A percentile compares a stretch with the other conserved stretches of the same genome.
Conservation (phyloP, 2,888 invertebrate genomes). For the Drosophila engyochracea region DNA sequence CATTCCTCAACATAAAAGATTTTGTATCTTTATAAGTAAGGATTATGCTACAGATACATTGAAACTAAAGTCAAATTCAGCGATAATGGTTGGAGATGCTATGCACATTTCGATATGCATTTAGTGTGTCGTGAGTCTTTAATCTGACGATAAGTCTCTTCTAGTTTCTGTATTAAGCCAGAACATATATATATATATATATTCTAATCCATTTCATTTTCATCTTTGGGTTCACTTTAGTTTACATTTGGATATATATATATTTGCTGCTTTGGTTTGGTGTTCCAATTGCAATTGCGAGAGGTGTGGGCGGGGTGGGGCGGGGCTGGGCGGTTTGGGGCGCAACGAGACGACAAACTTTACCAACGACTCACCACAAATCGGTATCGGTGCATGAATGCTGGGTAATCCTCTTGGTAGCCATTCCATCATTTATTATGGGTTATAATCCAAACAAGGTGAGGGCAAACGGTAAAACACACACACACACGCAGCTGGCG, state of each 20-base stretch:
- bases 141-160: neutral
- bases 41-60: neutral
- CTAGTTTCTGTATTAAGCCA: neutral
- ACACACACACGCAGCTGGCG: slow-evolving; percentile 26
- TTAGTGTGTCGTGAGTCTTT: neutral
- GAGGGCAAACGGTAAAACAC: slow-evolving; percentile 55
- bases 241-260: neutral
- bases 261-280: slow-evolving; percentile 11
- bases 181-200: neutral
- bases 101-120: neutral
- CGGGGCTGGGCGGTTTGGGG: slow-evolving; percentile 1
- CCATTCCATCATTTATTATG: slow-evolving; percentile 85
- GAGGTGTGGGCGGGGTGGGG: neutral
- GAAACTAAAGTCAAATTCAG: neutral
- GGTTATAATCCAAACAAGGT: slow-evolving; percentile 77
- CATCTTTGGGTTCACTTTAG: neutral
- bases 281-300: slow-evolving; percentile 3
- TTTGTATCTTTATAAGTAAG: neutral
- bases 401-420: slow-evolving; percentile 86
- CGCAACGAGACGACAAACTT: slow-evolving; percentile 71
- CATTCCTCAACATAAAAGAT: slow-evolving; percentile 6
- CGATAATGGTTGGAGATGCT: neutral
- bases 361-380: slow-evolving; percentile 86
- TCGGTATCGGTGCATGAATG: slow-evolving; percentile 86
- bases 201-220: neutral